phyloP scores from a whole-genome alignment of 2,797 vertebrate genomes.

The Clarias laeviceps region DNA sequence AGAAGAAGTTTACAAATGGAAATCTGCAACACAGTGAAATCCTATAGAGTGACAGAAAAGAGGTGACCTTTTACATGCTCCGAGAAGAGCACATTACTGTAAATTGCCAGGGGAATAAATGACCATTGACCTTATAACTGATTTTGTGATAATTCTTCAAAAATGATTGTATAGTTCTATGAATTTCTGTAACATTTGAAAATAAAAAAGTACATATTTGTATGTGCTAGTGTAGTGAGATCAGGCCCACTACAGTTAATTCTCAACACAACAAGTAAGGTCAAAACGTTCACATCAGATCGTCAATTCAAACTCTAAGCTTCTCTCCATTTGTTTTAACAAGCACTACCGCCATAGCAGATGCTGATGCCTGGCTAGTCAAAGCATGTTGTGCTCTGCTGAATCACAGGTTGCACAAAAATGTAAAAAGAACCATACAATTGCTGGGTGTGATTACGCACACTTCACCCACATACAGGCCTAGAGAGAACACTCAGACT shows the following conservation, averaged over 20 bases:
- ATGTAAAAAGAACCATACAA: slow-evolving; percentile 65
- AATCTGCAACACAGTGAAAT: slow-evolving; percentile 8
- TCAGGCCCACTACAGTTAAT: slow-evolving; percentile 35
- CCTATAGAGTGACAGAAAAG: neutral
- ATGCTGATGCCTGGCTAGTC: slow-evolving; percentile 69
- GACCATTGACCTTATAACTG: neutral
- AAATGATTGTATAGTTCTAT: neutral
- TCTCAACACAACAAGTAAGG: slow-evolving; percentile 36
- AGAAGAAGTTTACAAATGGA: slow-evolving; percentile 27
- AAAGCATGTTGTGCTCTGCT: slow-evolving; percentile 70
- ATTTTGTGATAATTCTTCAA: slow-evolving; percentile 13
- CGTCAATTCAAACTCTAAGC: slow-evolving; percentile 47
- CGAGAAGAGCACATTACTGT: neutral
- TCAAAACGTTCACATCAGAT: slow-evolving; percentile 39
- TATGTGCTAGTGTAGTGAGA: slow-evolving; percentile 33
- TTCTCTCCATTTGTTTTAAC: slow-evolving; percentile 51
- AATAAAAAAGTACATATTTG: slow-evolving; percentile 18
- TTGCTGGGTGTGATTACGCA: slow-evolving; percentile 58
- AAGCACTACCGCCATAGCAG: slow-evolving; percentile 51
- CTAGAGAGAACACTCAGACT: slow-evolving; percentile 51
- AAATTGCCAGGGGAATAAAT: neutral
- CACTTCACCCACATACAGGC: slow-evolving; percentile 61
- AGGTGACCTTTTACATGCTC: neutral
- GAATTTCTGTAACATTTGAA: neutral
- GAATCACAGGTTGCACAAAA: slow-evolving; percentile 71